A percentile compares a stretch with the other conserved stretches of the same genome.
Evolutionary conservation across 2,888 invertebrate species (phyloP).

Genomic region (Cremastinae sp.): DNA sequence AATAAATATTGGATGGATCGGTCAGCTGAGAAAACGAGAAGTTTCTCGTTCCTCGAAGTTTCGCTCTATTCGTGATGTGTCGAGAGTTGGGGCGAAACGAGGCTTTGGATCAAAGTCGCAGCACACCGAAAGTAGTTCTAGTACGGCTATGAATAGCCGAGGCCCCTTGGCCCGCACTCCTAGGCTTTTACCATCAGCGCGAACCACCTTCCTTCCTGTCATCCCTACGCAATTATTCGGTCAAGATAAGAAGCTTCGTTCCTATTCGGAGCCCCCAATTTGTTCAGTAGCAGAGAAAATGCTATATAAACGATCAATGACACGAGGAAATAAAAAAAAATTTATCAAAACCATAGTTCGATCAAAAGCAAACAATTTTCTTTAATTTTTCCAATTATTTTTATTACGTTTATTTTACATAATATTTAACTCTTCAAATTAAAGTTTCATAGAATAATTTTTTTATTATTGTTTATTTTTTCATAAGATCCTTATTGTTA

Average conservation of each 20-base stretch:
- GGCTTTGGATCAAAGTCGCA: constrained; percentile 77
- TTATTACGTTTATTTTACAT: no score
- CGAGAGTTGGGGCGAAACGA: constrained; percentile 65
- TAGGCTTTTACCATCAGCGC: constrained; percentile 28
- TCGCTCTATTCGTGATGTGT: constrained; percentile 11
- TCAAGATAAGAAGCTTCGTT: constrained; percentile 34
- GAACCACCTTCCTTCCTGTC: constrained; percentile 37
- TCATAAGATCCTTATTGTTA: no score
- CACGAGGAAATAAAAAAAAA: no score
- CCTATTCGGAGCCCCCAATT: no score
- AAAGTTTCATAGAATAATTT: no score
- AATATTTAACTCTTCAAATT: no score
- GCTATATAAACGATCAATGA: no score
- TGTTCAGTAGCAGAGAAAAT: no score
- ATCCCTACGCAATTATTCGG: constrained; percentile 54
- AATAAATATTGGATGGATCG: constrained; percentile 6
- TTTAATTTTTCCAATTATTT: no score
- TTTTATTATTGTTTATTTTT: no score
- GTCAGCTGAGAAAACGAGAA: constrained; percentile 40
- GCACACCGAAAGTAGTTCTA: constrained; percentile 77
- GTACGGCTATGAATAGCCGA: constrained; percentile 78
- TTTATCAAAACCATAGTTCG: no score
- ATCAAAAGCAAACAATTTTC: no score
- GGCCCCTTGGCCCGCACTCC: constrained; percentile 73
- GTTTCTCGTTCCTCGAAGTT: constrained; percentile 11